A percentile compares a stretch with the other conserved stretches of the same genome.
Evolutionary conservation across 1,140 invertebrate genomes (phyloP).

Genomic region (Trichoplusia ni): DNA sequence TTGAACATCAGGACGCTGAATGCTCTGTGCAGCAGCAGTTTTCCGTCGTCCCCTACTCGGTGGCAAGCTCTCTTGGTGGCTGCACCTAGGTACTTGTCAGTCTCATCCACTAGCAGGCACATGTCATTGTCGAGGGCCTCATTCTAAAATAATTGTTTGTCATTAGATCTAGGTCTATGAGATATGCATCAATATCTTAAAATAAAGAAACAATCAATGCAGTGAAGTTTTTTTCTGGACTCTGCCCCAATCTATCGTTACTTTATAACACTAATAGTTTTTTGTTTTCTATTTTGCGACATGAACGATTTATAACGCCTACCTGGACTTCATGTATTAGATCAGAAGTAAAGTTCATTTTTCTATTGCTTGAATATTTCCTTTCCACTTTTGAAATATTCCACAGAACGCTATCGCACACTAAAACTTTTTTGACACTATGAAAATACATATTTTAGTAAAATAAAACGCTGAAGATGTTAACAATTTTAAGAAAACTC

Average conservation of each 20-base stretch:
- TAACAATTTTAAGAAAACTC: too few species aligned
- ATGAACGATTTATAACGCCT: too few species aligned
- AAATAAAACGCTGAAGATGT: neutral
- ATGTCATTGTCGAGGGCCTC: conserved; percentile 70
- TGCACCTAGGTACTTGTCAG: conserved; percentile 91
- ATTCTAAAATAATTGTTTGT: conserved; percentile 44
- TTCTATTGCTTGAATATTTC: neutral
- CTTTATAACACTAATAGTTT: too few species aligned
- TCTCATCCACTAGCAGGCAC: conserved; percentile 94
- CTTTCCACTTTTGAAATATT: neutral
- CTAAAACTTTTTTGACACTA: neutral
- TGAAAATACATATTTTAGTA: neutral
- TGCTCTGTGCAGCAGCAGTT: conserved; percentile 94
- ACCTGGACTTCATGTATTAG: neutral
- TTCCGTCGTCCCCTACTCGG: conserved; percentile 85
- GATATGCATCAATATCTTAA: neutral
- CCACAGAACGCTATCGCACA: neutral
- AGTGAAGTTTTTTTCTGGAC: too few species aligned
- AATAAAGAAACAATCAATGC: neutral
- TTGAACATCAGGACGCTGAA: conserved; percentile 99
- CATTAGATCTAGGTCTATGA: neutral
- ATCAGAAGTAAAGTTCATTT: neutral
- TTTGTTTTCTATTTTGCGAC: too few species aligned
- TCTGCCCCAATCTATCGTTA: too few species aligned
- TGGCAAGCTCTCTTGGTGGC: conserved; percentile 96